Conservation (phyloP, 1,140 invertebrate genomes). For the Venustaconcha ellipsiformis region DNA sequence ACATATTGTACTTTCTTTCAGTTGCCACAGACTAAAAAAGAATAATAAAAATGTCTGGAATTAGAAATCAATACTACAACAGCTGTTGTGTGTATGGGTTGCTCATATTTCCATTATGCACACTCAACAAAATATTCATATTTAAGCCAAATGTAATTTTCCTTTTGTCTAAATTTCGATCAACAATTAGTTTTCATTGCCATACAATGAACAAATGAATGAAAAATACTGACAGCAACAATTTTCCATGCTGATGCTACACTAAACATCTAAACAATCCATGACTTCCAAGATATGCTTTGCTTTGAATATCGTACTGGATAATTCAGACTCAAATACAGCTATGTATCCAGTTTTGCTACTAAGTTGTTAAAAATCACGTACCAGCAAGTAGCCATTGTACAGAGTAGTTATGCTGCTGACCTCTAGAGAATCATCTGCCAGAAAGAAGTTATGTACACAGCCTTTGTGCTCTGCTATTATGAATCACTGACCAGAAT, state of each 20-base stretch:
- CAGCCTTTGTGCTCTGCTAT: neutral
- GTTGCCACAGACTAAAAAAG: conserved; percentile 64
- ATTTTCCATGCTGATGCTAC: neutral
- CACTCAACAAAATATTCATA: neutral
- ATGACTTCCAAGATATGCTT: neutral
- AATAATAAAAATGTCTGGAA: conserved; percentile 9
- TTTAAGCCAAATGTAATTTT: neutral
- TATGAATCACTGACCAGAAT: conserved; percentile 52
- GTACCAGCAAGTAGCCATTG: neutral
- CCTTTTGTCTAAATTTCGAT: neutral
- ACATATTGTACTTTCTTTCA: conserved; percentile 60
- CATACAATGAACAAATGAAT: neutral
- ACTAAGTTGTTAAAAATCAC: neutral
- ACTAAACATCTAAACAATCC: neutral
- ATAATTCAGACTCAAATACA: too few relatives aligned
- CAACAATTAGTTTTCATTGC: neutral
- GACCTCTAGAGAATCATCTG: conserved; percentile 33
- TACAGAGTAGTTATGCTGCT: neutral
- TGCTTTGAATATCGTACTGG: neutral
- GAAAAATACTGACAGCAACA: neutral
- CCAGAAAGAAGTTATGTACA: conserved; percentile 37
- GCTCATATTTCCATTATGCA: neutral
- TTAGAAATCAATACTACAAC: neutral
- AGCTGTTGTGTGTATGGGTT: neutral
- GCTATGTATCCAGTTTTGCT: neutral